Evolutionary conservation across 2,797 vertebrate genomes (phyloP), one percentile per base, ranked within the genome.

Genomic region (Liasis olivaceus): DNA sequence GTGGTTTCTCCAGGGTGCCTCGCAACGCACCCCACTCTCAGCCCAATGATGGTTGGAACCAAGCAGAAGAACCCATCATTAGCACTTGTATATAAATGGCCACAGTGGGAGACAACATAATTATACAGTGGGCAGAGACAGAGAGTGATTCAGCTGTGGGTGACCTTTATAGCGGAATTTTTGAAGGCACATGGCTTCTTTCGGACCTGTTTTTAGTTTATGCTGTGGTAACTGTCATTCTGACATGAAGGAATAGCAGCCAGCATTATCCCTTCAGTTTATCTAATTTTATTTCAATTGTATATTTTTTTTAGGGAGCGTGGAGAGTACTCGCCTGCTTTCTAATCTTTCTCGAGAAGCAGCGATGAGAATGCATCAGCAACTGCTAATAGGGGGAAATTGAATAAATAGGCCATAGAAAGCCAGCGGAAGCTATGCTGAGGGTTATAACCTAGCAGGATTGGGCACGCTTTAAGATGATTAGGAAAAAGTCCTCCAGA

Each of bases 121-220:
- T 0, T 92, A 42, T 89, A 66, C 91, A 20, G 12, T n/a, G 87
- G 84, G 84, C 69, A 28, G 66, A 92, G 72, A 7, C 47, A 36
- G 89, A 86, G 81, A 51, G 90, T 93, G 69, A 9, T 94, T 31
- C 58, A 94, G 94, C 90, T 92, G 31, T 42, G 24, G 91, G 87
- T 91, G 77, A 54, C 77, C 14, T 92, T 72, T 62, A 87, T 2
- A 22, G 24, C n/a, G 1, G 14, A 84, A 89, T 36, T 88, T 69
- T 36, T 72, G n/a, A 69, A 91, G 42, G 94, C 26, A 42, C 42
- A 22, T 88, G 58, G 54, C 87, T 62, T 51, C 87, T n/a, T 20
- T 36, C 36, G 51, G 86, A 69, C 77, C 77, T 89, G 77, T 59
- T 77, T 88, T 93, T 66, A 14, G 69, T 89, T 89, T 89, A 69